These are phyloP conservation scores for Epicampocera succincta DNA, from an alignment of 2,888 invertebrate species.

Conservation along the genomic window DNA sequence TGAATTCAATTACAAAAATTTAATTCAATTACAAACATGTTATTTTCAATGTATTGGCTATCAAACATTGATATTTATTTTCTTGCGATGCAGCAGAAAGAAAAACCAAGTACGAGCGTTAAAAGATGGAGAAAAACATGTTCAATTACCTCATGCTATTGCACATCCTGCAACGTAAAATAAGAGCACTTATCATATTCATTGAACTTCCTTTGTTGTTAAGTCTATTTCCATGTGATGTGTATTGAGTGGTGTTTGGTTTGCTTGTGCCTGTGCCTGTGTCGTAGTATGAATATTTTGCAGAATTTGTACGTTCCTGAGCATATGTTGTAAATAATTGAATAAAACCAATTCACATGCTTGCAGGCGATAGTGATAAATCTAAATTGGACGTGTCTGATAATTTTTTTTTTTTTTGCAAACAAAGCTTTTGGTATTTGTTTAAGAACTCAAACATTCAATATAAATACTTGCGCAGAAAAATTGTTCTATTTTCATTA, in stretches of 20 bases:
- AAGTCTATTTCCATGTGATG: conserved; percentile 55
- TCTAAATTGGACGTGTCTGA: conserved; percentile 67
- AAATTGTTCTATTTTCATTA: neutral
- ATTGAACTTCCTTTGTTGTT: conserved; percentile 53
- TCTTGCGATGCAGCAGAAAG: no score
- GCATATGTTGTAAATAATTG: conserved; percentile 58
- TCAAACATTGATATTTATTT: neutral
- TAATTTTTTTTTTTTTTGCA: conserved; percentile 45
- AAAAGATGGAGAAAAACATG: conserved; percentile 29
- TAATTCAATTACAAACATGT: neutral
- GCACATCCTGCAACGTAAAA: conserved; percentile 11
- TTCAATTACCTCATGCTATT: conserved; percentile 52
- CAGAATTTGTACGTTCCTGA: neutral
- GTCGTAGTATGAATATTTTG: neutral
- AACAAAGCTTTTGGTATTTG: conserved; percentile 46
- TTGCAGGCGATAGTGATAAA: conserved; percentile 62
- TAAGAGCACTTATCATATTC: conserved; percentile 64
- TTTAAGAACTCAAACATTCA: neutral
- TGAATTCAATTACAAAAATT: neutral
- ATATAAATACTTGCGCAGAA: neutral
- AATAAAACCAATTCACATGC: conserved; percentile 68
- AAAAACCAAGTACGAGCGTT: neutral
- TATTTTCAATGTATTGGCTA: neutral
- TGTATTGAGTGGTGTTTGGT: conserved; percentile 38
- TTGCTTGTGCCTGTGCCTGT: conserved; percentile 1